These are phyloP conservation scores for Melierax canorus DNA, from an alignment of 2,113 vertebrate species.

Conservation along the genomic window DNA sequence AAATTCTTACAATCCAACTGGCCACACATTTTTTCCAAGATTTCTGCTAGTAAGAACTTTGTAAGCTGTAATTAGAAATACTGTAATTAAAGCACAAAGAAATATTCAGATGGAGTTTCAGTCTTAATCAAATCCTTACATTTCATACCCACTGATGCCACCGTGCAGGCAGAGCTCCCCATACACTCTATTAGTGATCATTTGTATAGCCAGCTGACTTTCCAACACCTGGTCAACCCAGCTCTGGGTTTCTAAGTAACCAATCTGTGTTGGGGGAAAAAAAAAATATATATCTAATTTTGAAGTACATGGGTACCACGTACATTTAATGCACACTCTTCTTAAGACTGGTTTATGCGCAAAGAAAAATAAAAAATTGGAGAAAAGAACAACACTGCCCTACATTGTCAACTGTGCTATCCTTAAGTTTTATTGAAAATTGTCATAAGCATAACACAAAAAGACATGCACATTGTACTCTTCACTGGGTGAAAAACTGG, in stretches of 20 bases:
- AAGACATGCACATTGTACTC: background rate
- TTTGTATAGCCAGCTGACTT: background rate
- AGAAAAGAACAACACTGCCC: background rate
- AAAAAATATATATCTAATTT: background rate
- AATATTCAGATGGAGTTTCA: background rate
- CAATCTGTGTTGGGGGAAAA: rapidly evolving
- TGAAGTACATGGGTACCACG: background rate
- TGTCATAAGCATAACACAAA: background rate
- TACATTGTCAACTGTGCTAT: background rate
- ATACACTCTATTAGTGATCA: background rate
- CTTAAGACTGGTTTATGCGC: background rate
- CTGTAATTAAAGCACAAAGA: background rate
- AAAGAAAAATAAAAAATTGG: background rate
- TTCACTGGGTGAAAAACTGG: too few relatives aligned
- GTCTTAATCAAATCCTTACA: background rate
- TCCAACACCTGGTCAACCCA: background rate
- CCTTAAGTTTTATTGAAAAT: background rate
- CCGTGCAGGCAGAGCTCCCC: background rate
- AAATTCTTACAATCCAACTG: background rate
- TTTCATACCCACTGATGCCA: background rate
- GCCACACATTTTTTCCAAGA: background rate
- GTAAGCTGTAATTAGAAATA: background rate
- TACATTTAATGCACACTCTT: background rate
- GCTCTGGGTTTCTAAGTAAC: background rate
- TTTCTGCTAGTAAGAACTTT: background rate